phyloP scores from a whole-genome alignment of 2,888 invertebrate genomes.

The Chelonus formosanus region DNA sequence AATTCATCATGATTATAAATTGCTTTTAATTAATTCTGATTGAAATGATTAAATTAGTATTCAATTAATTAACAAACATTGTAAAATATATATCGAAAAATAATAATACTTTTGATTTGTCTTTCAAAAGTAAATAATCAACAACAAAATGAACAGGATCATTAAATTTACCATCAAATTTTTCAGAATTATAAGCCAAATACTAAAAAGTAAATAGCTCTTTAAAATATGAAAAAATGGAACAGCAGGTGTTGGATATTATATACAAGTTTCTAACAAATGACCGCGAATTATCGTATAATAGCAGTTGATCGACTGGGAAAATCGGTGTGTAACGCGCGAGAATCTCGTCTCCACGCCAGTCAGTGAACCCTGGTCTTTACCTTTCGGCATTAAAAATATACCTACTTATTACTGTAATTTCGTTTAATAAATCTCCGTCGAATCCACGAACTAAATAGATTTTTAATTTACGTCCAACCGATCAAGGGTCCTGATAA shows the following conservation, averaged over 20 bases:
- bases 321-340: slow-evolving; percentile 6
- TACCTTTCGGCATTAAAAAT: slow-evolving; percentile 38
- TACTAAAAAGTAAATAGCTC: too few relatives aligned
- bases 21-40: too few relatives aligned
- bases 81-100: too few relatives aligned
- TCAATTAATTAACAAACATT: too few relatives aligned
- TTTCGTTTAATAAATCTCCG: slow-evolving; percentile 53
- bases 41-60: too few relatives aligned
- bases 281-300: slow-evolving; percentile 38
- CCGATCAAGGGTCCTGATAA: slow-evolving; percentile 32
- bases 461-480: slow-evolving; percentile 49
- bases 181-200: too few relatives aligned
- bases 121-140: too few relatives aligned
- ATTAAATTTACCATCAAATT: too few relatives aligned
- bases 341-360: slow-evolving; percentile 8
- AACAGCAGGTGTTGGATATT: slow-evolving; percentile 20
- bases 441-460: slow-evolving; percentile 44
- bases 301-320: slow-evolving; percentile 16
- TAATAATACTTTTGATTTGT: too few relatives aligned
- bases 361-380: slow-evolving; percentile 9
- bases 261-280: slow-evolving; percentile 29
- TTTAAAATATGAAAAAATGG: not conserved
- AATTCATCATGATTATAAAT: too few relatives aligned
- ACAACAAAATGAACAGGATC: too few relatives aligned
- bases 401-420: slow-evolving; percentile 48